These are phyloP conservation scores for Anorthoa munda DNA, from an alignment of 2,888 invertebrate genomes.

Conservation along the genomic window DNA sequence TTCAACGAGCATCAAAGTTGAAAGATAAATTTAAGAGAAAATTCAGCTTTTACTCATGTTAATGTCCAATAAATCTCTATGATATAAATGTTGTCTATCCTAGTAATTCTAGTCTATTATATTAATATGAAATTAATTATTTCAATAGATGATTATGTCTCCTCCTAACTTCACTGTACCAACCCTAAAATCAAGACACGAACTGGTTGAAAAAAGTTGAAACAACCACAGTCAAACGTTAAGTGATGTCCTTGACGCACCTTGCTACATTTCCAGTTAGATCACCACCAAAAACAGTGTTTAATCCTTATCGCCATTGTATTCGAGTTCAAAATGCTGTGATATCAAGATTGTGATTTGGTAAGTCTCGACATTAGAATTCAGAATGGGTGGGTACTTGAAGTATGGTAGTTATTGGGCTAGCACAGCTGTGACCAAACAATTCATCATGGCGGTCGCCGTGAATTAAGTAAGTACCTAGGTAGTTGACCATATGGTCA, in stretches of 20 bases:
- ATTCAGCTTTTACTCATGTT: neutral
- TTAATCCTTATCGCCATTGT: constrained; percentile 70
- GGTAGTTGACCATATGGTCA: constrained; percentile 58
- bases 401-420: constrained; percentile 70
- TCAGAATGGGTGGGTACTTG: constrained; percentile 75
- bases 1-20: neutral
- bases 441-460: constrained; percentile 51
- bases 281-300: constrained; percentile 61
- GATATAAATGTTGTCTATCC: neutral
- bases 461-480: constrained; percentile 54
- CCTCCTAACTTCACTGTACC: constrained; percentile 30
- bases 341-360: constrained; percentile 57
- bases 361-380: constrained; percentile 76
- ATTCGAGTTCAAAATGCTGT: constrained; percentile 70
- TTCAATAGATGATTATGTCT: neutral
- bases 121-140: neutral
- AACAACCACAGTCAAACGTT: constrained; percentile 79
- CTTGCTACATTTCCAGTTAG: constrained; percentile 81
- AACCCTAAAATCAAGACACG: constrained; percentile 72
- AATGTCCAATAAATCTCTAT: neutral
- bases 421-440: constrained; percentile 71
- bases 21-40: neutral
- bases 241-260: constrained; percentile 86
- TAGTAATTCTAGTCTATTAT: neutral
- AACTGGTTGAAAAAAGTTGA: constrained; percentile 79